Percentiles rank a stretch among this genome's conserved stretches.
Conservation (phyloP, 2,888 invertebrate species). For the Drosophila prolongata region DNA sequence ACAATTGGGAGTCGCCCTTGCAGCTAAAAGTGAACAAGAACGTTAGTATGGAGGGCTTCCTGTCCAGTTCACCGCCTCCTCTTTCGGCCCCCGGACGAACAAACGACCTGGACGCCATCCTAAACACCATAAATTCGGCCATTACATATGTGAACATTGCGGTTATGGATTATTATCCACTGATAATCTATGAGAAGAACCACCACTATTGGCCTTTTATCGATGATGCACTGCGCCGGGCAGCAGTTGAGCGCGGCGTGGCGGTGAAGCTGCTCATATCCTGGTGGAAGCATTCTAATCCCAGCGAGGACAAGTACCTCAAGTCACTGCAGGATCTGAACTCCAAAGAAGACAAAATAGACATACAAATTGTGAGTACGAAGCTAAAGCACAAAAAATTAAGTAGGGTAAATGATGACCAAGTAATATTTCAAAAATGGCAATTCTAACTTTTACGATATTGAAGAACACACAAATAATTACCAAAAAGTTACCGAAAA, state of each 20-base stretch:
- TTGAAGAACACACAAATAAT: too few relatives aligned
- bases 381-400: too few relatives aligned
- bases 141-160: conserved; percentile 95
- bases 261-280: conserved; percentile 93
- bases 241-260: conserved; percentile 92
- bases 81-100: conserved; percentile 93
- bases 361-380: conserved; percentile 90
- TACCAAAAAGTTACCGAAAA: too few relatives aligned
- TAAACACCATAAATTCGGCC: conserved; percentile 91
- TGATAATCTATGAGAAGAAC: conserved; percentile 90
- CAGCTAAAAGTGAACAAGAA: conserved; percentile 87
- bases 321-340: conserved; percentile 90
- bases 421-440: too few relatives aligned
- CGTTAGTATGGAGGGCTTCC: conserved; percentile 86
- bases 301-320: conserved; percentile 91
- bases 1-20: conserved; percentile 90
- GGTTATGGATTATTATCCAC: conserved; percentile 98
- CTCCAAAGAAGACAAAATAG: conserved; percentile 84
- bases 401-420: too few relatives aligned
- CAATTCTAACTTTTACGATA: too few relatives aligned
- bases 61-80: conserved; percentile 94
- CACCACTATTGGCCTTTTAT: conserved; percentile 95
- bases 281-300: conserved; percentile 93
- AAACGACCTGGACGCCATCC: conserved; percentile 93
- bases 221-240: conserved; percentile 94